phyloP scores from a whole-genome alignment of 1,140 invertebrate species.

The Meloidogyne floridensis region DNA sequence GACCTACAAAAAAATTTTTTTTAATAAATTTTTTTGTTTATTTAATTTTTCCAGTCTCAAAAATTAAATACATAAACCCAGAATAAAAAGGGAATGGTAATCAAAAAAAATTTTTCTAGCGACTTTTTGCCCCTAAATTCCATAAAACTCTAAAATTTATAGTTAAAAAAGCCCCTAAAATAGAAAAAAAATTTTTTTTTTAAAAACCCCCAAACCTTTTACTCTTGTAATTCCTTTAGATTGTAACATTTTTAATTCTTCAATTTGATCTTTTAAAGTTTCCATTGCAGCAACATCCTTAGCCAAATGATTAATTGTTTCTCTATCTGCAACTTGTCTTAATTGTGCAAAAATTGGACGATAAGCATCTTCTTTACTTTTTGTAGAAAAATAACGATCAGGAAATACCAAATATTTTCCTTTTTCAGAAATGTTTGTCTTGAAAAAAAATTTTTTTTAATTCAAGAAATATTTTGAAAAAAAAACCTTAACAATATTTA shows the following conservation, averaged over 20 bases:
- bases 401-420: conserved; percentile 33
- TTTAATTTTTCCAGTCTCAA: too few species aligned
- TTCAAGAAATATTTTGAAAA: not conserved
- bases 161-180: too few species aligned
- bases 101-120: too few species aligned
- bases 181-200: not conserved
- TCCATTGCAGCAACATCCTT: conserved; percentile 40
- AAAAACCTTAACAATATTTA: conserved; percentile 38
- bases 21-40: too few species aligned
- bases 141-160: too few species aligned
- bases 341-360: conserved; percentile 30
- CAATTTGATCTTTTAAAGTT: conserved; percentile 37
- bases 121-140: too few species aligned
- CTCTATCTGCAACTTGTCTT: conserved; percentile 29
- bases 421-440: conserved; percentile 35
- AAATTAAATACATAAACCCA: too few species aligned
- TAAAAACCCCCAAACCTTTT: conserved; percentile 26
- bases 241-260: conserved; percentile 34
- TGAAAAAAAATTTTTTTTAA: not conserved
- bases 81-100: too few species aligned
- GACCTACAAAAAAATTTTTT: conserved; percentile 13
- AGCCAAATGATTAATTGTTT: conserved; percentile 36
- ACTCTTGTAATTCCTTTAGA: conserved; percentile 30
- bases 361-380: conserved; percentile 31
- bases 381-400: conserved; percentile 34